phyloP scores from a whole-genome alignment of 1,140 invertebrate genomes.

The Mya arenaria region DNA sequence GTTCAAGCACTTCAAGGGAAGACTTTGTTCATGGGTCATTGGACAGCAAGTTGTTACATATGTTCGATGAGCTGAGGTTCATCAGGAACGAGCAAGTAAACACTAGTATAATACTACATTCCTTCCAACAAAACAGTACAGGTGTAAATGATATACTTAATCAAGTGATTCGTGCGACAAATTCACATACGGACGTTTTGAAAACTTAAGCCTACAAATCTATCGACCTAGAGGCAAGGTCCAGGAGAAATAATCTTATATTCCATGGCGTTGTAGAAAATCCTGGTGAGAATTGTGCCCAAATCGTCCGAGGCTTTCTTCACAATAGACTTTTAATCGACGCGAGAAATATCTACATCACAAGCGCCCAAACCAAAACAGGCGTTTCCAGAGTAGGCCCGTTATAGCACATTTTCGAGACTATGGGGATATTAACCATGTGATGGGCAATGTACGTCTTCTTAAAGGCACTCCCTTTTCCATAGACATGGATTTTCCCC shows the following conservation, averaged over 20 bases:
- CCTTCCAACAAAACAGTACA: constrained; percentile 2
- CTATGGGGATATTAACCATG: not conserved
- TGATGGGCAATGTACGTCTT: constrained; percentile 15
- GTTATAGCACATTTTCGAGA: constrained; percentile 40
- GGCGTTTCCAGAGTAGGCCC: constrained; percentile 17
- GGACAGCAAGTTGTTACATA: constrained; percentile 1
- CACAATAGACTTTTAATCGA: constrained; percentile 5
- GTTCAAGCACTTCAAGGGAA: no score
- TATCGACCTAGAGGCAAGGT: constrained; percentile 28
- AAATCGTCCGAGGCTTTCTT: constrained; percentile 2
- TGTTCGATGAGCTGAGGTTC: constrained; percentile 22
- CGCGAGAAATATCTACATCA: constrained; percentile 13
- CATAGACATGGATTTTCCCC: no score
- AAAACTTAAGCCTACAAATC: constrained; percentile 28
- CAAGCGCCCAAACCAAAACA: not conserved
- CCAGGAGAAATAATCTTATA: constrained; percentile 43
- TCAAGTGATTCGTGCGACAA: constrained; percentile 26
- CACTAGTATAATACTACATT: not conserved
- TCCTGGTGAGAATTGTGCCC: constrained; percentile 12
- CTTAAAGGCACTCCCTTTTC: constrained; percentile 20
- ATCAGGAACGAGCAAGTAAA: constrained; percentile 13
- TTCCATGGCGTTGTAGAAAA: constrained; percentile 34
- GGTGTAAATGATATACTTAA: not conserved
- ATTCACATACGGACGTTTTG: constrained; percentile 20
- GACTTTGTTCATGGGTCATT: constrained; percentile 7